These are phyloP conservation scores for Catocala fraxini DNA, from an alignment of 2,888 invertebrate genomes.

Conservation along the genomic window DNA sequence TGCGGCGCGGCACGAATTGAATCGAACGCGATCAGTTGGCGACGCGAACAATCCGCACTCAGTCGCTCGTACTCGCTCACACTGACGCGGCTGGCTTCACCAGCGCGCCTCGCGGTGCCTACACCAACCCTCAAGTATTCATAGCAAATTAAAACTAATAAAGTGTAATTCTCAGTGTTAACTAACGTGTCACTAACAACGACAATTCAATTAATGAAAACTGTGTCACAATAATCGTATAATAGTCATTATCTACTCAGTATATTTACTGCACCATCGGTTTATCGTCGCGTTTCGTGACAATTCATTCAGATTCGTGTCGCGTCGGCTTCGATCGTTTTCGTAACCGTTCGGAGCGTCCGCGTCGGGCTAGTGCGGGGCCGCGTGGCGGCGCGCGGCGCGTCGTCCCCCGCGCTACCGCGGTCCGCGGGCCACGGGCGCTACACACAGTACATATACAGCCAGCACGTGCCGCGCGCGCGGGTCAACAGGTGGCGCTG, in stretches of 20 bases:
- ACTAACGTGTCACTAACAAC: too few species aligned
- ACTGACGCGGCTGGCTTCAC: neutral
- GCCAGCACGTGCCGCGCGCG: neutral
- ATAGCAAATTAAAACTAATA: too few species aligned
- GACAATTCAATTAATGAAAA: too few species aligned
- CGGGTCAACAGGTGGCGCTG: conserved; percentile 6
- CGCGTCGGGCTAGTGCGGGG: neutral
- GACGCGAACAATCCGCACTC: neutral
- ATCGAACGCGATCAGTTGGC: neutral
- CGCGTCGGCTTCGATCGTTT: conserved; percentile 17
- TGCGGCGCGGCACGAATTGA: neutral
- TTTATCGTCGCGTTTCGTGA: conserved; percentile 22
- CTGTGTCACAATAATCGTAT: too few species aligned
- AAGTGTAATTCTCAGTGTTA: too few species aligned
- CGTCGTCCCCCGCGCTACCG: neutral
- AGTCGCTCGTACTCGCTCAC: conserved; percentile 1
- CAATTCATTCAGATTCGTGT: conserved; percentile 13
- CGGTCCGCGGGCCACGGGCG: too few species aligned
- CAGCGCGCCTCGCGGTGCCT: neutral
- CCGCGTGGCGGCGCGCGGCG: neutral
- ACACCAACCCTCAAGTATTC: too few species aligned
- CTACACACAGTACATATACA: neutral
- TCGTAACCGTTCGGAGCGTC: conserved; percentile 10
- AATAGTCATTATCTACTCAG: too few species aligned
- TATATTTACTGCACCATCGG: neutral